Percentiles rank a stretch among this genome's conserved stretches.
These are phyloP conservation scores for Chlamydotis undulata DNA, from an alignment of 2,113 vertebrate genomes.

Conservation along the genomic window DNA sequence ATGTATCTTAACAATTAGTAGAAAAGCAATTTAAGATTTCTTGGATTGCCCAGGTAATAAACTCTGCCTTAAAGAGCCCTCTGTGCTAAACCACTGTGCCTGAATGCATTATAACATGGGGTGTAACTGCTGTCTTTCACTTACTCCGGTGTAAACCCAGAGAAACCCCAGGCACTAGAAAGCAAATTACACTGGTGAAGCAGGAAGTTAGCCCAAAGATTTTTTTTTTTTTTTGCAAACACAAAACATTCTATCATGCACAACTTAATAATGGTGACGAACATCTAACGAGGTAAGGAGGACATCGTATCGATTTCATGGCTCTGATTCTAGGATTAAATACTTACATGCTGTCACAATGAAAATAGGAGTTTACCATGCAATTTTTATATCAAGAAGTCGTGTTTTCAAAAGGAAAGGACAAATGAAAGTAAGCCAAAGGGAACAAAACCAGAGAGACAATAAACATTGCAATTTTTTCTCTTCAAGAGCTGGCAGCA, in stretches of 20 bases:
- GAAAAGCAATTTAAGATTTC: neutral
- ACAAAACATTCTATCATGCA: neutral
- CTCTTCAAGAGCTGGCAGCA: neutral
- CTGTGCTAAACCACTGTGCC: neutral
- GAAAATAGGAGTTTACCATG: neutral
- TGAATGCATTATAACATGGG: neutral
- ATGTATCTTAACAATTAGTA: neutral
- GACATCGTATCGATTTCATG: neutral
- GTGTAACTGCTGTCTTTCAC: neutral
- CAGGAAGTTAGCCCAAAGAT: neutral
- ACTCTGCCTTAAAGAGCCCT: neutral
- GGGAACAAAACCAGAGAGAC: neutral
- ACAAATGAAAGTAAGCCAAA: neutral
- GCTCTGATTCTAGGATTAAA: neutral
- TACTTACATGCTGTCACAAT: neutral
- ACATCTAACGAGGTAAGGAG: neutral
- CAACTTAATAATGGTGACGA: neutral
- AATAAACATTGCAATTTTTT: neutral
- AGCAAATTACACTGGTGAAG: neutral
- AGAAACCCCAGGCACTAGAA: neutral
- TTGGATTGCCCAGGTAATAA: neutral
- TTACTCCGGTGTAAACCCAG: neutral
- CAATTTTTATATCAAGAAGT: neutral
- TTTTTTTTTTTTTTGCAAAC: neutral
- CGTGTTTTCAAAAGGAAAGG: neutral